phyloP scores from a whole-genome alignment of 2,797 vertebrate genomes.

The Melanogrammus aeglefinus region DNA sequence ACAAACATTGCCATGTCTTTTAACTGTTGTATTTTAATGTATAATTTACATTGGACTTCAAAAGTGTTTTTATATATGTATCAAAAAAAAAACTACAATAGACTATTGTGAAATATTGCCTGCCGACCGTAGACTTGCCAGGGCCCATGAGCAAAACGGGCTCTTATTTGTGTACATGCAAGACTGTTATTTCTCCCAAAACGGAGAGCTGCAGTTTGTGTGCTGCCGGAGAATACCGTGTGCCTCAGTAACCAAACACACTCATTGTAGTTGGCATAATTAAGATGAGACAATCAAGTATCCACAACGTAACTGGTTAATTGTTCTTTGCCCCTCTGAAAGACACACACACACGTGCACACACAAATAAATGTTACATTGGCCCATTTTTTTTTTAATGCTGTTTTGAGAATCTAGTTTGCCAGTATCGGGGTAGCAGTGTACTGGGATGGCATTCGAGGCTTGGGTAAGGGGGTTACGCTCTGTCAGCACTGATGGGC shows the following conservation, averaged over 20 bases:
- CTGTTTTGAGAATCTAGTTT: background rate
- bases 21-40: background rate
- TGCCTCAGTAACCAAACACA: background rate
- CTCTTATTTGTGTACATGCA: background rate
- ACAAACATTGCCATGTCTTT: background rate
- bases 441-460: background rate
- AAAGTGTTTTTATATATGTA: background rate
- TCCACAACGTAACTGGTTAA: background rate
- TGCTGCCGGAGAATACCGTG: background rate
- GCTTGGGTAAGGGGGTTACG: constrained; percentile 24
- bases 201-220: background rate
- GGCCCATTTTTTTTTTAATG: background rate
- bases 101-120: background rate
- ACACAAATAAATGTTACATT: background rate
- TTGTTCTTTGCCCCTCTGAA: background rate
- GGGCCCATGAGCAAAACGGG: background rate
- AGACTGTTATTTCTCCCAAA: background rate
- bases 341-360: background rate
- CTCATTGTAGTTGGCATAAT: background rate
- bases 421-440: background rate
- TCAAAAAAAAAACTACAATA: background rate
- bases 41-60: background rate
- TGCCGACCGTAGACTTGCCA: background rate
- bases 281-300: background rate
- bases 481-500: constrained; percentile 61